These are phyloP conservation scores for Parapsyche elsis DNA, from an alignment of 1,140 invertebrate species.

Conservation along the genomic window DNA sequence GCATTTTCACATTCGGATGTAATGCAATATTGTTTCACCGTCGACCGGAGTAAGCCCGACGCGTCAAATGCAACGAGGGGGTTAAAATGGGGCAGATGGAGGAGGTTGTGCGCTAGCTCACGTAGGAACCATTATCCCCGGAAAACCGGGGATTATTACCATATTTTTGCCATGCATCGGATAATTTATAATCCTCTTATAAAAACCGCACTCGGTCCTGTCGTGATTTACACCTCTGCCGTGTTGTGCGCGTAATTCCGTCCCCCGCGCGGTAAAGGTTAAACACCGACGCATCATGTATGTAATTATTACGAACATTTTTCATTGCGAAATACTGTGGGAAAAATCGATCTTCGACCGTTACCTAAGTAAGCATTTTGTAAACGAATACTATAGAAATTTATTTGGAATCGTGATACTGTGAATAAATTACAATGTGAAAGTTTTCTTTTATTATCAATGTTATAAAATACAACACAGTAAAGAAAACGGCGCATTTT, in stretches of 20 bases:
- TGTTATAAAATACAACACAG: background rate
- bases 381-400: too few species aligned
- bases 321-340: too few species aligned
- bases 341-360: too few species aligned
- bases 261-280: background rate
- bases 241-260: constrained; percentile 41
- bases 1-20: background rate
- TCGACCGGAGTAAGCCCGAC: background rate
- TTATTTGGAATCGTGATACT: too few species aligned
- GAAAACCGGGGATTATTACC: constrained; percentile 44
- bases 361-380: too few species aligned
- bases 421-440: too few species aligned
- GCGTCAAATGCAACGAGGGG: background rate
- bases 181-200: constrained; percentile 56
- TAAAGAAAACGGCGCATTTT: background rate
- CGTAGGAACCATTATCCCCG: constrained; percentile 18
- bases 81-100: background rate
- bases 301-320: background rate
- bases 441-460: too few species aligned
- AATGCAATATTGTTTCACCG: background rate
- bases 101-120: background rate
- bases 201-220: constrained; percentile 46
- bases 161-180: constrained; percentile 54
- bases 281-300: background rate
- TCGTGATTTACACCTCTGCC: constrained; percentile 52